These are phyloP conservation scores for Drosophila barbarae DNA, from an alignment of 2,888 invertebrate genomes.

Conservation along the genomic window DNA sequence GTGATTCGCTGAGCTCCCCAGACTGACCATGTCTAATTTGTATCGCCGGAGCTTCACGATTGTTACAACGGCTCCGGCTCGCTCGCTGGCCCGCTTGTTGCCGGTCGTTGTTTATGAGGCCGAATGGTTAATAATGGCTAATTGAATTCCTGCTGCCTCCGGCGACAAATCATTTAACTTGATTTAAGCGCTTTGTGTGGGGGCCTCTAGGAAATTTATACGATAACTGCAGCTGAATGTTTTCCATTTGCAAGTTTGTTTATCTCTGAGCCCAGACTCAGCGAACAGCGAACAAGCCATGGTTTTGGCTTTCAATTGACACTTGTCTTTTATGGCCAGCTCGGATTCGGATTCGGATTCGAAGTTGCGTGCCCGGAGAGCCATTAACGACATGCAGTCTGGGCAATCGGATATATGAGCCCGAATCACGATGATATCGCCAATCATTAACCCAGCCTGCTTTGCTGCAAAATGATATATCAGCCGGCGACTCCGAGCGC, in stretches of 20 bases:
- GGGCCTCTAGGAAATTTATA: slow-evolving; percentile 37
- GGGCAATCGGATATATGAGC: slow-evolving; percentile 33
- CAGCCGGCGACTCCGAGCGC: slow-evolving; percentile 19
- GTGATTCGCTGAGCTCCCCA: slow-evolving; percentile 55
- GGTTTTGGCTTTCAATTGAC: slow-evolving; percentile 64
- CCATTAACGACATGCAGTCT: slow-evolving; percentile 43
- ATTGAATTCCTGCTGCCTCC: slow-evolving; percentile 71
- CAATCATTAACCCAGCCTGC: slow-evolving; percentile 51
- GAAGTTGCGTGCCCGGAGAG: slow-evolving; percentile 27
- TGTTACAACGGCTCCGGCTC: slow-evolving; percentile 36
- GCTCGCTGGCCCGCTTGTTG: slow-evolving; percentile 52
- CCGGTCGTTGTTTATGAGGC: slow-evolving; percentile 55
- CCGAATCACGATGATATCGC: slow-evolving; percentile 40
- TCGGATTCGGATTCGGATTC: slow-evolving; percentile 8
- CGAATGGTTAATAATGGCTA: slow-evolving; percentile 74
- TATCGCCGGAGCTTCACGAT: slow-evolving; percentile 37
- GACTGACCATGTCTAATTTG: slow-evolving; percentile 58
- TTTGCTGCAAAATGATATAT: slow-evolving; percentile 28
- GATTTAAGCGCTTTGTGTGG: slow-evolving; percentile 69
- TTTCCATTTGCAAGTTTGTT: slow-evolving; percentile 18
- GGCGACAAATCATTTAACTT: slow-evolving; percentile 74
- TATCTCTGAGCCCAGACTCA: slow-evolving; percentile 12
- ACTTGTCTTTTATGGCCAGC: slow-evolving; percentile 42
- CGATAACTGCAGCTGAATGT: slow-evolving; percentile 14
- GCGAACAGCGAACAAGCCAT: slow-evolving; percentile 20